Conservation (phyloP, 2,797 vertebrate species). For the Acanthurus tractus region DNA sequence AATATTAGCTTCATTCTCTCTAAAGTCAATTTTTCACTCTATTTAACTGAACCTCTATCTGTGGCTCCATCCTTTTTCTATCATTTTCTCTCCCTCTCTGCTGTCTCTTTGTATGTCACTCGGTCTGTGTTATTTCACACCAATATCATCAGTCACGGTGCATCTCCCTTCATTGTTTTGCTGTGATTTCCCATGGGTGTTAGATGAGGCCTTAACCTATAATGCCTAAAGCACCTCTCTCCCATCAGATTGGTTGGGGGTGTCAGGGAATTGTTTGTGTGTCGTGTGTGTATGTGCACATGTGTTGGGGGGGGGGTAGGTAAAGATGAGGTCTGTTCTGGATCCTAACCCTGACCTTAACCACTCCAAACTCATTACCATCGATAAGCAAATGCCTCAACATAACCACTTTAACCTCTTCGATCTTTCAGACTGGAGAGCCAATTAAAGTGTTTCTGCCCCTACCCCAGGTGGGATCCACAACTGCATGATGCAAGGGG, state of each 20-base stretch:
- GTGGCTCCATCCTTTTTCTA: slow-evolving; percentile 27
- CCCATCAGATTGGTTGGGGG: slow-evolving; percentile 71
- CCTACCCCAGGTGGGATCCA: slow-evolving; percentile 44
- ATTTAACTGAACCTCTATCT: slow-evolving; percentile 58
- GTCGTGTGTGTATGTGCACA: slow-evolving; percentile 40
- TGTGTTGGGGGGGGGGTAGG: slow-evolving; percentile 19
- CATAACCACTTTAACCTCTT: slow-evolving; percentile 44
- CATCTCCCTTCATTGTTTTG: slow-evolving; percentile 79
- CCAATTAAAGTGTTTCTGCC: slow-evolving; percentile 50
- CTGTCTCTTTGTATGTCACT: slow-evolving; percentile 30
- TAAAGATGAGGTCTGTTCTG: slow-evolving; percentile 53
- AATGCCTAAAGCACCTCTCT: slow-evolving; percentile 73
- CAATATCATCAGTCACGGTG: slow-evolving; percentile 80
- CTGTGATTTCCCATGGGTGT: slow-evolving; percentile 80
- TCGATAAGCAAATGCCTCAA: slow-evolving; percentile 60
- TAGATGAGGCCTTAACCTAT: slow-evolving; percentile 77
- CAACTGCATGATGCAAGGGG: slow-evolving; percentile 27
- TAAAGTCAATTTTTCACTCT: slow-evolving; percentile 63
- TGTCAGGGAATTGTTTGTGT: slow-evolving; percentile 57
- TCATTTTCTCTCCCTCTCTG: slow-evolving; percentile 40
- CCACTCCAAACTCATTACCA: slow-evolving; percentile 57
- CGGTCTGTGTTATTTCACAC: slow-evolving; percentile 69
- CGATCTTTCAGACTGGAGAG: slow-evolving; percentile 39
- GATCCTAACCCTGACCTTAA: slow-evolving; percentile 65
- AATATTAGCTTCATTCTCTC: slow-evolving; percentile 55